phyloP scores from a whole-genome alignment of 2,797 vertebrate genomes.

The Aphelocoma californica region DNA sequence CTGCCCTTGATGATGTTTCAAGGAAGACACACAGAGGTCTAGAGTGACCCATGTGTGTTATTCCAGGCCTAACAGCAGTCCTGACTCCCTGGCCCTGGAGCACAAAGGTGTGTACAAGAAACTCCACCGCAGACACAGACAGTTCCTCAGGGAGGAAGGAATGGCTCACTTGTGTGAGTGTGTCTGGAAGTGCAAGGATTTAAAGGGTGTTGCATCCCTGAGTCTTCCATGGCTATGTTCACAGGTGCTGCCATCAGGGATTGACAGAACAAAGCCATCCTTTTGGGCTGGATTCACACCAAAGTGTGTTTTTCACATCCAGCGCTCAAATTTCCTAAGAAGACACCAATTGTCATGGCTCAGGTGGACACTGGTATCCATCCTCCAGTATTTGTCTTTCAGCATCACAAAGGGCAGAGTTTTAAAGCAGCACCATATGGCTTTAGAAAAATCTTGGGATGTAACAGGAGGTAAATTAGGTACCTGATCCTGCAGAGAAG shows the following conservation, averaged over 20 bases:
- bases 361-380: not conserved
- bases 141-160: not conserved
- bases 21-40: not conserved
- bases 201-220: not conserved
- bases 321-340: not conserved
- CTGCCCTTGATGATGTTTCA: not conserved
- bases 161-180: not conserved
- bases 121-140: not conserved
- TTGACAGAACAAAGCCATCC: not conserved
- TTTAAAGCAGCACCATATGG: not conserved
- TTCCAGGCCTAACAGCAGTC: not conserved
- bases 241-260: not conserved
- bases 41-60: fast-evolving
- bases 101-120: not conserved
- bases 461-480: not conserved
- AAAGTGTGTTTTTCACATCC: not conserved
- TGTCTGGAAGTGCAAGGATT: not conserved
- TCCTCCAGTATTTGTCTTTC: not conserved
- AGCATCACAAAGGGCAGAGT: not conserved
- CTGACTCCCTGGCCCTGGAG: not conserved
- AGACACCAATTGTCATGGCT: not conserved
- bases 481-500: not conserved
- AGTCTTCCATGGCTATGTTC: not conserved
- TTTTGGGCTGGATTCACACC: not conserved
- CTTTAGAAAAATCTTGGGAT: not conserved